Conservation (phyloP, 2,888 invertebrate genomes). For the Volucella bombylans region DNA sequence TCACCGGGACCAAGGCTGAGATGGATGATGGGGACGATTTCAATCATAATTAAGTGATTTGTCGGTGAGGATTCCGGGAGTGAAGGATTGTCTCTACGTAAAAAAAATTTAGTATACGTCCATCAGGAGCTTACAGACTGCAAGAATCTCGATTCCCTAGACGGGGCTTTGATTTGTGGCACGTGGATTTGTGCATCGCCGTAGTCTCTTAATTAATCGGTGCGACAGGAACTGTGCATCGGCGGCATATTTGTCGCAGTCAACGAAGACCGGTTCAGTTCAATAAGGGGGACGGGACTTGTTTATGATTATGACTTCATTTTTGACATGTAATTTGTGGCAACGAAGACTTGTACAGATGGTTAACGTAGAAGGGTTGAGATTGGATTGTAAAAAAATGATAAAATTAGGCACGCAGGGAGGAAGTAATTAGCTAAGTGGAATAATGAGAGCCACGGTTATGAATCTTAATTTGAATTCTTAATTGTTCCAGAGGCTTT, state of each 20-base stretch:
- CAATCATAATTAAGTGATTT: slow-evolving; percentile 82
- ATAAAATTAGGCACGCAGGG: slow-evolving; percentile 52
- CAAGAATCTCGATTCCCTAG: slow-evolving; percentile 9
- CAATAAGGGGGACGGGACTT: slow-evolving; percentile 55
- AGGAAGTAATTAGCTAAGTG: slow-evolving; percentile 63
- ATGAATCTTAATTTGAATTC: slow-evolving; percentile 25
- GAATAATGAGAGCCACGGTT: slow-evolving; percentile 24
- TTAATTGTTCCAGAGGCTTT: no score
- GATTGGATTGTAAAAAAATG: slow-evolving; percentile 25
- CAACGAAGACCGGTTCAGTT: slow-evolving; percentile 21
- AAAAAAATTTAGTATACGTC: background rate
- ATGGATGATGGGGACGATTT: slow-evolving; percentile 74
- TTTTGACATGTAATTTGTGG: slow-evolving; percentile 72
- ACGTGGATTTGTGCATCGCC: slow-evolving; percentile 60
- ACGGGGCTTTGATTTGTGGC: slow-evolving; percentile 69
- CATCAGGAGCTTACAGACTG: background rate
- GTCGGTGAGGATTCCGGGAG: slow-evolving; percentile 76
- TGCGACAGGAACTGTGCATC: slow-evolving; percentile 68
- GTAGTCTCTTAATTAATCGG: slow-evolving; percentile 68
- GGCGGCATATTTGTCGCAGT: slow-evolving; percentile 57
- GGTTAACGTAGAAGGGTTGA: slow-evolving; percentile 52
- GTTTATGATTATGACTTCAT: slow-evolving; percentile 72
- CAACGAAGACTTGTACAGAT: slow-evolving; percentile 52
- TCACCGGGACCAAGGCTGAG: slow-evolving; percentile 12
- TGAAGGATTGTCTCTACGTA: slow-evolving; percentile 64